Evolutionary conservation across 2,797 vertebrate species (phyloP), one percentile per base, ranked within the genome.

Genomic region (Knipowitschia caucasica): DNA sequence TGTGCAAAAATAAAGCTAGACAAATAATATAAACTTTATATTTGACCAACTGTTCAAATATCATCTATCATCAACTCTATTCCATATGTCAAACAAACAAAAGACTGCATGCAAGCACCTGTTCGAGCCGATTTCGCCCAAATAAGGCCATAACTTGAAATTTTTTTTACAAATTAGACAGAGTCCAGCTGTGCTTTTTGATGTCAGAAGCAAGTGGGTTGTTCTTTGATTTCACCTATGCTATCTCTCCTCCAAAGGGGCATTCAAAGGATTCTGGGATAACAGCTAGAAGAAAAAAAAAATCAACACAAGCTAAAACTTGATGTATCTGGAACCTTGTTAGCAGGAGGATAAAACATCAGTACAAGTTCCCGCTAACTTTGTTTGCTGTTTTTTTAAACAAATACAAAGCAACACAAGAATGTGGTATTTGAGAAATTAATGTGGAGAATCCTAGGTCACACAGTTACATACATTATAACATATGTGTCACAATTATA

Each of bases 321-420:
- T 23, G 50, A 63, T 47, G 20, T 64, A 57, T 78, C 57, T 44
- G 51, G 25, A 59, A 64, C 40, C 15, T 44, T 59, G 46, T 60
- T 55, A 42, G 38, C 31, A 46, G 53, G n/a, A 56, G 34, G 45
- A 27, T 39, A 36, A 50, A 43, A 12, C 18, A 7, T 20, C 24
- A 46, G 50, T 53, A 55, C 45, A 40, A 21, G 14, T 11, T 23
- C 27, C 35, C 7, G 26, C 2, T n/a, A 60, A 57, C 25, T 33
- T 25, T 21, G 36, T 43, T 23, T n/a, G 21, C 18, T 7, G 38
- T 6, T 9, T 46, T 59, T 34, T 30, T n/a, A n/a, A n/a, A 53
- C 53, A 29, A 59, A 71, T n/a, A 50, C 31, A 40, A 40, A 59
- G 33, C 27, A 66, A n/a, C 46, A 45, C 42, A 24, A 44, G 4